Conservation (phyloP, 2,113 vertebrate genomes). For the Trematocara macrostoma region DNA sequence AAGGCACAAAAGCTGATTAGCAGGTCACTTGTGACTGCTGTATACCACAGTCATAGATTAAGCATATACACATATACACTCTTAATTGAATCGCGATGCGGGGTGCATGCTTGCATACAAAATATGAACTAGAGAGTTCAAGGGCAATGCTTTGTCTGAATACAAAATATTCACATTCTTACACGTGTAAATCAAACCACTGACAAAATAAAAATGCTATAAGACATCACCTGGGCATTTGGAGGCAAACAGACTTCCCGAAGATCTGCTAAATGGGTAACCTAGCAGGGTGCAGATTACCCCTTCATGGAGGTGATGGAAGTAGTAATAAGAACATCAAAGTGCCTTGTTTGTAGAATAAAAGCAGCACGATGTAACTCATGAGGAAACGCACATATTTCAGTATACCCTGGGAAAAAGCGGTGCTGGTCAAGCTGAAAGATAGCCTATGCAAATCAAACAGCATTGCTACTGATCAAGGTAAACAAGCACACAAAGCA, state of each 20-base stretch:
- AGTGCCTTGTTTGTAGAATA: neutral
- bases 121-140: conserved; percentile 24
- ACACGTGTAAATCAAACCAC: neutral
- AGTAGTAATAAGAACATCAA: neutral
- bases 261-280: neutral
- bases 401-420: neutral
- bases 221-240: neutral
- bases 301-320: neutral
- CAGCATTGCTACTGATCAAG: neutral
- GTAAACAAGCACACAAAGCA: neutral
- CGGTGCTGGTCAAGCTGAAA: neutral
- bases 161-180: neutral
- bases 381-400: neutral
- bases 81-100: conserved; percentile 36
- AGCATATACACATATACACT: conserved; percentile 12
- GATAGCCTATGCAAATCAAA: neutral
- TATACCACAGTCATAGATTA: conserved; percentile 16
- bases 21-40: conserved; percentile 1
- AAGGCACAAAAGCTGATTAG: conserved; percentile 52
- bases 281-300: neutral
- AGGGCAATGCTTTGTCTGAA: conserved; percentile 16
- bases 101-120: conserved; percentile 32
- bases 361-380: neutral
- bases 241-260: neutral
- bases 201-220: neutral